Conservation (phyloP, 2,113 vertebrate species). For the Rhinolophus sinicus region DNA sequence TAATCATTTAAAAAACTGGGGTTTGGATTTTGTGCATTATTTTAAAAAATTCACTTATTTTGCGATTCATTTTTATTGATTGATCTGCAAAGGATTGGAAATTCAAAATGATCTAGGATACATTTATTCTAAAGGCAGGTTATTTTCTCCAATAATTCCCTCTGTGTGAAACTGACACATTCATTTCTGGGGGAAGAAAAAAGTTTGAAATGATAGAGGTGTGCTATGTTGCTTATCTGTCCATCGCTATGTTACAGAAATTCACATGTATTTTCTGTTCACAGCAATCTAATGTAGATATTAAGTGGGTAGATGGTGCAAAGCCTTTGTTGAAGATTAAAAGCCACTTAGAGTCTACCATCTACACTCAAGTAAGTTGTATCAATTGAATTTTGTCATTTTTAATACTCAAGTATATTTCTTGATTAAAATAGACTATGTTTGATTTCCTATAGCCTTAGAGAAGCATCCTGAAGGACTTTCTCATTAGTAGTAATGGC, state of each 20-base stretch:
- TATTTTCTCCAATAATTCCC: neutral
- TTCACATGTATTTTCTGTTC: slow-evolving; percentile 71
- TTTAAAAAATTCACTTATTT: neutral
- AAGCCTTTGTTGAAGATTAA: slow-evolving; percentile 95
- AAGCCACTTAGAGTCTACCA: slow-evolving; percentile 93
- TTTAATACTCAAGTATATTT: slow-evolving; percentile 35
- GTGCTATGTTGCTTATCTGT: neutral
- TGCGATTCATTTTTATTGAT: neutral
- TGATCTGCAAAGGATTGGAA: neutral
- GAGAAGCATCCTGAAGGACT: neutral
- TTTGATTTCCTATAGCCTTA: neutral
- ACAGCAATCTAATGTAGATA: slow-evolving; percentile 88
- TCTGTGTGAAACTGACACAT: neutral
- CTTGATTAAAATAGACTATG: slow-evolving; percentile 11
- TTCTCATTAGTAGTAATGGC: neutral
- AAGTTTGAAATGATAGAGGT: neutral
- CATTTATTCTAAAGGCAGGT: neutral
- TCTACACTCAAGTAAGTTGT: slow-evolving; percentile 93
- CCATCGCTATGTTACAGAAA: neutral
- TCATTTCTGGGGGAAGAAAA: neutral
- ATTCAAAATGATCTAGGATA: slow-evolving; percentile 34
- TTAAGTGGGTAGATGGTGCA: slow-evolving; percentile 97
- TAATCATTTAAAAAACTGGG: neutral
- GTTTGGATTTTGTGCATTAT: neutral
- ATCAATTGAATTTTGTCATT: neutral